A percentile compares a stretch with the other conserved stretches of the same genome.
Conservation (phyloP, 2,113 vertebrate species). For the Phoxinus phoxinus region DNA sequence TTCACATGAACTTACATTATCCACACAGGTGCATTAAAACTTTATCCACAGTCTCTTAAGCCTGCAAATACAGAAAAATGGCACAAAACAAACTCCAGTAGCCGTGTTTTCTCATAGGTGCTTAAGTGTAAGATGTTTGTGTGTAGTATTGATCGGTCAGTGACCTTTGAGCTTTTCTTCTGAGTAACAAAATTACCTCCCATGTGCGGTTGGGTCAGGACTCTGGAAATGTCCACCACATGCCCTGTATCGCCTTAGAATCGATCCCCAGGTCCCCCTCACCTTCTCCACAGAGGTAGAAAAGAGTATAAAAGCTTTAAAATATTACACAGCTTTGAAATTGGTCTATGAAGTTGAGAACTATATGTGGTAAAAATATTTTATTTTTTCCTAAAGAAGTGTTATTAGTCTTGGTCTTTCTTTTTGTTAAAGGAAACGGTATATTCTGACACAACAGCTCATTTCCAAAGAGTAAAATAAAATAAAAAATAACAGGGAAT, state of each 20-base stretch:
- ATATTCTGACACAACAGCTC: background rate
- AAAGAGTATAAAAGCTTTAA: background rate
- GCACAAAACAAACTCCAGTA: background rate
- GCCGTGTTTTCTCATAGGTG: constrained; percentile 11
- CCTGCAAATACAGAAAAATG: constrained; percentile 18
- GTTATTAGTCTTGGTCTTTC: background rate
- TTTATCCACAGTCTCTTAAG: background rate
- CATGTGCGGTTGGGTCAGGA: constrained; percentile 65
- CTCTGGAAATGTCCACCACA: constrained; percentile 62
- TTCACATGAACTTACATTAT: background rate
- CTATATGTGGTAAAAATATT: background rate
- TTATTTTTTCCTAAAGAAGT: background rate
- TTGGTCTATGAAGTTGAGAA: background rate
- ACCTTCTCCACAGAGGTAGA: background rate
- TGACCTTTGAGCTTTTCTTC: constrained; percentile 60
- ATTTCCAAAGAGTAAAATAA: background rate
- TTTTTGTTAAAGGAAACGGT: background rate
- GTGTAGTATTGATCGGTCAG: constrained; percentile 65
- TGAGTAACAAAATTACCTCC: constrained; percentile 73
- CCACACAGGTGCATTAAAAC: background rate
- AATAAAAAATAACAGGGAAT: background rate
- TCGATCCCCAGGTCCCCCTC: background rate
- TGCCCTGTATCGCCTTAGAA: constrained; percentile 26
- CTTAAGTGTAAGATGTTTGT: constrained; percentile 35
- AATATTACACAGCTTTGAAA: constrained; percentile 20